Conservation (phyloP, 2,888 invertebrate species). For the Volucella inflata region DNA sequence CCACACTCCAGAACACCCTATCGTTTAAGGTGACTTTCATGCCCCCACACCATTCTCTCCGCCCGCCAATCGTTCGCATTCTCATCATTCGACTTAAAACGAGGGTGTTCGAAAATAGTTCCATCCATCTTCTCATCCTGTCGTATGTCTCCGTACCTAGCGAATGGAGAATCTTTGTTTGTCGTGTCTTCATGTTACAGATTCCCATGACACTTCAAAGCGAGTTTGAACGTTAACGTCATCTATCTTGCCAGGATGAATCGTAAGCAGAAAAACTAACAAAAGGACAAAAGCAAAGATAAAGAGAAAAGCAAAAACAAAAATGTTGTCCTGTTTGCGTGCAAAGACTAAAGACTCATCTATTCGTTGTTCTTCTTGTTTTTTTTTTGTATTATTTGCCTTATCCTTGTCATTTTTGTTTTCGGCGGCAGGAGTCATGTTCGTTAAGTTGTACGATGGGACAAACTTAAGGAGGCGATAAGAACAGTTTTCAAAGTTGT, state of each 20-base stretch:
- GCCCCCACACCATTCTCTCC: background rate
- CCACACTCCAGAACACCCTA: background rate
- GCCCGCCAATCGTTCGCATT: background rate
- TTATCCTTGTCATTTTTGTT: slow-evolving; percentile 34
- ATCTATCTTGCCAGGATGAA: slow-evolving; percentile 60
- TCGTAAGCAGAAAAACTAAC: slow-evolving; percentile 64
- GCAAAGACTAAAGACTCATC: slow-evolving; percentile 52
- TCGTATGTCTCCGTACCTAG: slow-evolving; percentile 9
- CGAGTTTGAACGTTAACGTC: slow-evolving; percentile 57
- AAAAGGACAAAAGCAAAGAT: slow-evolving; percentile 8
- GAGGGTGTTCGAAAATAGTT: slow-evolving; percentile 20
- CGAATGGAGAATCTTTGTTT: slow-evolving; percentile 50
- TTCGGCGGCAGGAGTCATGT: slow-evolving; percentile 55
- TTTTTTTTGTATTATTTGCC: background rate
- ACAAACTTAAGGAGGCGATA: slow-evolving; percentile 52
- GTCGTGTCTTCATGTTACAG: slow-evolving; percentile 62
- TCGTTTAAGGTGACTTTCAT: slow-evolving; percentile 52
- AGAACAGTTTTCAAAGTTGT: slow-evolving; percentile 33
- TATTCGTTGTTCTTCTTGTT: slow-evolving; percentile 33
- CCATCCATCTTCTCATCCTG: background rate
- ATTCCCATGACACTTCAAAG: slow-evolving; percentile 67
- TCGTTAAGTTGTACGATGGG: slow-evolving; percentile 53
- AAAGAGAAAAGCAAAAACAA: background rate
- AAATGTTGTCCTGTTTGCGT: slow-evolving; percentile 59
- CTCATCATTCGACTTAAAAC: slow-evolving; percentile 9